Percentiles rank a stretch among this genome's conserved stretches.
These are phyloP conservation scores for Brachyalestes nurse DNA, from an alignment of 2,797 vertebrate genomes.

Conservation along the genomic window DNA sequence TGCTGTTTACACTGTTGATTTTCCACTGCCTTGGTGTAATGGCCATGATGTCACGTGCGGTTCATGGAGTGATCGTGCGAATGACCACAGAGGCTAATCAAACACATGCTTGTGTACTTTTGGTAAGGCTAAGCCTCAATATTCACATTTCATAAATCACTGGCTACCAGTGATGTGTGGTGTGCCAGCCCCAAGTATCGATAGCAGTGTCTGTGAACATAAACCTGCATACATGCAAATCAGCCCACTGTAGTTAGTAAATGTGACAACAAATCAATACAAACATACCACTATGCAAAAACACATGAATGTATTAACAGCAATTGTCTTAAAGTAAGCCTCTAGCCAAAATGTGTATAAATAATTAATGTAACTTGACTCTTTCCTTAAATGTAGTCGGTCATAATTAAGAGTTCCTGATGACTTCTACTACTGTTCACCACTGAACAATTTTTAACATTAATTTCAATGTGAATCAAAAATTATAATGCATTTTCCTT, in stretches of 20 bases:
- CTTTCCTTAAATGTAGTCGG: too few relatives aligned
- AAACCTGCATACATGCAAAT: background rate
- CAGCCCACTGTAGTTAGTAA: conserved; percentile 19
- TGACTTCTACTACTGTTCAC: background rate
- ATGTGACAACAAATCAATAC: conserved; percentile 4
- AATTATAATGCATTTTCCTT: too few relatives aligned
- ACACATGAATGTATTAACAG: too few relatives aligned
- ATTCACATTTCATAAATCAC: conserved; percentile 69
- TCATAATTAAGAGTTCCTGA: background rate
- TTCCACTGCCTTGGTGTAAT: conserved; percentile 15
- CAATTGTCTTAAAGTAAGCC: too few relatives aligned
- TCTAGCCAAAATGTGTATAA: too few relatives aligned
- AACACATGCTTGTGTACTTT: conserved; percentile 70
- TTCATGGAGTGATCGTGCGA: conserved; percentile 19
- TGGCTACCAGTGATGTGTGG: conserved; percentile 61
- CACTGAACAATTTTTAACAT: too few relatives aligned
- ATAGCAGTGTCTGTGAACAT: conserved; percentile 13
- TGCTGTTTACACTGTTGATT: conserved; percentile 45
- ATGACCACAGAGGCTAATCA: conserved; percentile 68
- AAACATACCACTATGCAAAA: background rate
- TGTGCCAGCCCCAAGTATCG: background rate
- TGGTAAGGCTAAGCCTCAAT: conserved; percentile 51
- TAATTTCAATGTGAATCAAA: too few relatives aligned
- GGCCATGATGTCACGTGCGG: conserved; percentile 29
- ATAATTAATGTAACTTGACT: too few relatives aligned